A percentile compares a stretch with the other conserved stretches of the same genome.
These are phyloP conservation scores for Phasianus colchicus DNA, from an alignment of 2,113 vertebrate genomes.

Conservation along the genomic window DNA sequence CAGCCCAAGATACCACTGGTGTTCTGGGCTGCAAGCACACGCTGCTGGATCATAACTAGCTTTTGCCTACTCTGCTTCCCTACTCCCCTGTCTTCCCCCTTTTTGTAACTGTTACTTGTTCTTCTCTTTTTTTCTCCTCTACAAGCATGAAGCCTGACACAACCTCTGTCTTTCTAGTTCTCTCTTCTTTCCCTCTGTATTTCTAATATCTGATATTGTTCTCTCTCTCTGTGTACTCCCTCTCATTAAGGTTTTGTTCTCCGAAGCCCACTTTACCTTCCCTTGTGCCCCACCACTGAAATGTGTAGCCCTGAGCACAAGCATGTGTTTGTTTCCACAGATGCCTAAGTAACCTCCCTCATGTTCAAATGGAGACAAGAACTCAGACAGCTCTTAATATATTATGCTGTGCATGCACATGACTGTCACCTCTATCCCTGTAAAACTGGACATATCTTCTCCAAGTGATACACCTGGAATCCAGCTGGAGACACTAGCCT, in stretches of 20 bases:
- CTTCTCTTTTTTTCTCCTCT: not conserved
- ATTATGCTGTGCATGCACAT: not conserved
- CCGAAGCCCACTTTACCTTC: not conserved
- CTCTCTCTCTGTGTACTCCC: not conserved
- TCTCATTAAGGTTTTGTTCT: not conserved
- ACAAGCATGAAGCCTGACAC: not conserved
- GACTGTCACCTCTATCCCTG: not conserved
- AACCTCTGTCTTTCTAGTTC: not conserved
- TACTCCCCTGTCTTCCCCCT: not conserved
- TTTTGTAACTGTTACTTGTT: not conserved
- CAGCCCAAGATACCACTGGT: no score
- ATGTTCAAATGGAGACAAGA: not conserved
- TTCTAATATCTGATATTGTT: fast-evolving
- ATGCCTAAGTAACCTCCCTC: not conserved
- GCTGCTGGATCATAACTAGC: no score
- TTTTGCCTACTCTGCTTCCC: not conserved
- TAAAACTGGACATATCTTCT: not conserved
- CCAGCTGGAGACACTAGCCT: not conserved
- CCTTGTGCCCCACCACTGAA: not conserved
- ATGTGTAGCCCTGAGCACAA: not conserved
- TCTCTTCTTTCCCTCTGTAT: not conserved
- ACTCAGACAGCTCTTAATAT: not conserved
- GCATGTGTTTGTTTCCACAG: not conserved
- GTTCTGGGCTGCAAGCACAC: no score
- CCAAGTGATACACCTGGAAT: not conserved